phyloP scores from a whole-genome alignment of 53 echinoderm and acorn worm species.

The Luidia sarsii region DNA sequence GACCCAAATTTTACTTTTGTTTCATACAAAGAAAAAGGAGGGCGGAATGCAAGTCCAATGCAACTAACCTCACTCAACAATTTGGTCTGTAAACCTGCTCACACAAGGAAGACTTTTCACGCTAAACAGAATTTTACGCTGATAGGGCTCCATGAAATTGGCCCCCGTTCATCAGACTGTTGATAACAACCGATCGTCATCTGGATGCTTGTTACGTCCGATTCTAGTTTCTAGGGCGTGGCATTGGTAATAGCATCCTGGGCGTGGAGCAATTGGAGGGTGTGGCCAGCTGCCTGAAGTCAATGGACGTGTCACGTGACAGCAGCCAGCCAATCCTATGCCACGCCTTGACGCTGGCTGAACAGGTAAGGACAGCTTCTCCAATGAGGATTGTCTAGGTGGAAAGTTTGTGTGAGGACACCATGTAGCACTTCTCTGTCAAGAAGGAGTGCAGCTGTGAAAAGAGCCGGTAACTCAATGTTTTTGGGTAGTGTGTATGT shows the following conservation, averaged over 20 bases:
- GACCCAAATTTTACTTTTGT: too few species aligned
- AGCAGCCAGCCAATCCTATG: neutral
- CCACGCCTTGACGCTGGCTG: neutral
- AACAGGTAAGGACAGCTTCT: constrained; percentile 15
- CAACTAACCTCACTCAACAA: too few species aligned
- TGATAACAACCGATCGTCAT: too few species aligned
- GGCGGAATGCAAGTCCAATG: too few species aligned
- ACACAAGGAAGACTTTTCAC: too few species aligned
- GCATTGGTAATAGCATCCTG: neutral
- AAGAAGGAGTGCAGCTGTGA: neutral
- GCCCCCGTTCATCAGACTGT: too few species aligned
- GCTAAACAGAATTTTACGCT: too few species aligned
- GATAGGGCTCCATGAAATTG: neutral
- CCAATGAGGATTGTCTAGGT: neutral
- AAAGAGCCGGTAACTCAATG: too few species aligned
- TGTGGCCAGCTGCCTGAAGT: constrained; percentile 15
- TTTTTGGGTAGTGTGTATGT: too few species aligned
- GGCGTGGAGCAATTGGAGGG: constrained; percentile 15
- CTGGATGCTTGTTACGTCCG: too few species aligned
- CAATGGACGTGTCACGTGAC: neutral
- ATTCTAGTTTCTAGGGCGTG: constrained; percentile 37
- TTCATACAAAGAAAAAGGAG: too few species aligned
- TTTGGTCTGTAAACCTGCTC: too few species aligned
- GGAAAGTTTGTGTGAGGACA: neutral
- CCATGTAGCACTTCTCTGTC: neutral